Conservation (phyloP, 2,113 vertebrate genomes). For the Romanogobio albipinnatus region DNA sequence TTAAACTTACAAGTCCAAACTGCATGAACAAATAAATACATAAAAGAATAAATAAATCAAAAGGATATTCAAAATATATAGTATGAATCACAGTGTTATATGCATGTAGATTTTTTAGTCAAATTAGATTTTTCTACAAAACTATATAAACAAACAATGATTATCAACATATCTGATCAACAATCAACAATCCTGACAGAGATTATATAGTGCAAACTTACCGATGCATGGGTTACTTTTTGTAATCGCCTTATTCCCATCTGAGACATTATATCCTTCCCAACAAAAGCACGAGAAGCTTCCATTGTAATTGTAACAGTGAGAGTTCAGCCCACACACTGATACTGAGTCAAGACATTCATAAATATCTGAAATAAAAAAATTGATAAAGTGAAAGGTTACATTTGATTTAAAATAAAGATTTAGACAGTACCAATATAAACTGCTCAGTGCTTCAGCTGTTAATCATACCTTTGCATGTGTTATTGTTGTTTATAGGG, state of each 20-base stretch:
- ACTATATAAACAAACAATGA: too few species aligned
- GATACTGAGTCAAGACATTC: constrained; percentile 13
- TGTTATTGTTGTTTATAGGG: not conserved
- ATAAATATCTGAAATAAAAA: constrained; percentile 26
- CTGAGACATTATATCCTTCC: constrained; percentile 3
- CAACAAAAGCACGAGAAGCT: constrained; percentile 24
- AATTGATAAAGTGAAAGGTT: not conserved
- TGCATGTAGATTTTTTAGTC: not conserved
- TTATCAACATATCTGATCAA: too few species aligned
- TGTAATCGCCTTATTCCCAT: not conserved
- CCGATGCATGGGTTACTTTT: constrained; percentile 24
- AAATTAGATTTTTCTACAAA: not conserved
- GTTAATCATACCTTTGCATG: constrained; percentile 22
- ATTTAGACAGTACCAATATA: not conserved
- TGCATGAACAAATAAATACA: not conserved
- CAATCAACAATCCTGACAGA: not conserved
- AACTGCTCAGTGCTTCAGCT: not conserved
- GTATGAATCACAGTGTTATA: too few species aligned
- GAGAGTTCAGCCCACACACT: not conserved
- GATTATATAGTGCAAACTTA: not conserved
- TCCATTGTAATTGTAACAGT: constrained; percentile 26
- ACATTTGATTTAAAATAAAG: not conserved
- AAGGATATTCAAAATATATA: too few species aligned
- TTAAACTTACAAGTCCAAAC: not conserved
- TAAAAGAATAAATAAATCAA: not conserved